Evolutionary conservation across 2,797 vertebrate genomes (phyloP), one percentile per base, ranked within the genome.

Genomic region (Podargus strigoides): DNA sequence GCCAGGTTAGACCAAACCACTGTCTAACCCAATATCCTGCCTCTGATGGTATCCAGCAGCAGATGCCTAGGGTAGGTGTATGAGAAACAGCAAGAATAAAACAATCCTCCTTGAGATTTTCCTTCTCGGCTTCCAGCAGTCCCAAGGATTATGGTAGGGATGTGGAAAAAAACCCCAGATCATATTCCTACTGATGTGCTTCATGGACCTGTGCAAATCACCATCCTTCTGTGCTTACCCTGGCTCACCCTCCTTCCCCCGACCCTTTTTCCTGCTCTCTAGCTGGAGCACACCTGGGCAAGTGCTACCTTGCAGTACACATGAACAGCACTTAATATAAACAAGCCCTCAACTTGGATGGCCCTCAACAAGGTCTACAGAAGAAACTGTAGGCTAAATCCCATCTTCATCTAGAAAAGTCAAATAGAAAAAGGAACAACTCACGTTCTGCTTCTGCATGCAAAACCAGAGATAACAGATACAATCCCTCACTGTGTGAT

Each of bases 81-180:
- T 15, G 42, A 77, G 34, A 73, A 77, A 66, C 34, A 28, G 27
- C 55, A 84, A 84, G 36, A 84, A 55, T 28, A 47, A 55, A 87
- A 50, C 16, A 77, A 56, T 42, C 26, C 46, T 84, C 30, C 60
- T 12, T 77, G 60, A 87, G 34, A 34, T 60, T n/a, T 5, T 84
- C 27, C 50, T 72, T 46, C 18, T 36, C 34, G 39, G 56, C 23
- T 69, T 85, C 41, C 70, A 87, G 46, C 50, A 85, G 81, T 26
- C 24, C 36, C 7, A 6, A 77, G 8, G 64, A 42, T 64, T 64
- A 69, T 0, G 1, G 12, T 15, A 15, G 23, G 26, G 10, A 42
- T 28, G 36, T 7, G 64, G 50, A 22, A 58, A 67, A 53, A 49
- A 42, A 5, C 0, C 20, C 0, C 20, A 55, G 32, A 69, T 22